Percentiles rank a stretch among this genome's conserved stretches.
Conservation (phyloP, 1,140 invertebrate species). For the Parapsyche elsis region DNA sequence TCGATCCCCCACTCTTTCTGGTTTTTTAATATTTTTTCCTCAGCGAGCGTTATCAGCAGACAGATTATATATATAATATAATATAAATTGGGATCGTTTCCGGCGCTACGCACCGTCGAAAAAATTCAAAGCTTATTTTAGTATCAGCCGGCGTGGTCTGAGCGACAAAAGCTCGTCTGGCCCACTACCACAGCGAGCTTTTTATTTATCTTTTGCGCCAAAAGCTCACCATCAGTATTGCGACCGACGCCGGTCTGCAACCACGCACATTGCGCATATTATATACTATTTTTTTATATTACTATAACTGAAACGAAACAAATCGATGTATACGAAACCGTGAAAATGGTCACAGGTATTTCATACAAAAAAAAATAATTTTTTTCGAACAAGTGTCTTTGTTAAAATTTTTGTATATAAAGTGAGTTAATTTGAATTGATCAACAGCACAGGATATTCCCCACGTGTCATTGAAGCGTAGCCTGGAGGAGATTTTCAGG, state of each 20-base stretch:
- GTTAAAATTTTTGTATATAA: background rate
- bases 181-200: background rate
- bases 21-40: too few species aligned
- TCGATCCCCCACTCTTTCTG: too few species aligned
- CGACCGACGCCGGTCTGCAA: conserved; percentile 10
- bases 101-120: conserved; percentile 14
- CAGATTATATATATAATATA: too few species aligned
- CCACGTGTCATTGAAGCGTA: conserved; percentile 67
- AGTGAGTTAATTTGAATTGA: background rate
- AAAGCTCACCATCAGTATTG: conserved; percentile 13
- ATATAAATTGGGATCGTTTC: too few species aligned
- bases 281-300: background rate
- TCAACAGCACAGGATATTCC: conserved; percentile 35
- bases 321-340: conserved; percentile 2
- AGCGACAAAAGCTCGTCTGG: conserved; percentile 17
- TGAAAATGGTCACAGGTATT: conserved; percentile 11
- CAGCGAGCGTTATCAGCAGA: too few species aligned
- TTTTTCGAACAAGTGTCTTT: background rate
- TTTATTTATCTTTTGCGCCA: conserved; percentile 28
- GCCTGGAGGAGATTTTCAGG: conserved; percentile 81
- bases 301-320: background rate
- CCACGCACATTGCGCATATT: background rate
- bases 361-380: background rate
- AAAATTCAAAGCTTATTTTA: background rate
- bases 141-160: background rate